phyloP scores from a whole-genome alignment of 2,888 invertebrate species.

The Azorinus chamasolen region DNA sequence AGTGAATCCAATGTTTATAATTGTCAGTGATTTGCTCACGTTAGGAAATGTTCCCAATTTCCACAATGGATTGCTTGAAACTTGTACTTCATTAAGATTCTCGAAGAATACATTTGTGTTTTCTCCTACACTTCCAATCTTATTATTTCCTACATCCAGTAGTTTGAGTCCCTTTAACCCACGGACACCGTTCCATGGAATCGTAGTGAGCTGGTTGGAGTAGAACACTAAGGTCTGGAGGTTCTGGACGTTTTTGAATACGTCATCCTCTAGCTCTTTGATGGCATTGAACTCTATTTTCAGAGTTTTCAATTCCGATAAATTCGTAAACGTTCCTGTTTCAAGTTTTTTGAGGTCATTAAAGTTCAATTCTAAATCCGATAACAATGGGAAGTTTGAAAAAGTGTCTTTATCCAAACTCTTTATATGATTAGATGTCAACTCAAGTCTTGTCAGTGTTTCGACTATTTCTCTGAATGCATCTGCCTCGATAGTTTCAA shows the following conservation, averaged over 20 bases:
- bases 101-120: conserved; percentile 6
- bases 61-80: conserved; percentile 41
- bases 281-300: conserved; percentile 23
- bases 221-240: conserved; percentile 34
- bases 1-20: conserved; percentile 37
- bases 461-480: no score
- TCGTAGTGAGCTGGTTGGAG: conserved; percentile 23
- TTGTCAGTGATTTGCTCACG: conserved; percentile 27
- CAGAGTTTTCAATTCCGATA: conserved; percentile 25
- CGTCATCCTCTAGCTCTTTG: conserved; percentile 19
- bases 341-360: conserved; percentile 25
- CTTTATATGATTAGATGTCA: conserved; percentile 14
- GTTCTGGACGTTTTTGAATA: conserved; percentile 21
- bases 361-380: conserved; percentile 12
- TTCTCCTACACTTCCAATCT: conserved; percentile 31
- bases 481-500: no score
- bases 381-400: conserved; percentile 10
- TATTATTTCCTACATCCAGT: conserved; percentile 26
- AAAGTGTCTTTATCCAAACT: conserved; percentile 33
- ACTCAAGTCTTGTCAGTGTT: conserved; percentile 9
- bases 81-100: conserved; percentile 29
- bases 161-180: background rate
- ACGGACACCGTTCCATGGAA: conserved; percentile 29
- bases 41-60: conserved; percentile 35
- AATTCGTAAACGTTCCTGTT: conserved; percentile 26